Conservation (phyloP, 2,797 vertebrate genomes). For the Pantherophis alleghaniensis region DNA sequence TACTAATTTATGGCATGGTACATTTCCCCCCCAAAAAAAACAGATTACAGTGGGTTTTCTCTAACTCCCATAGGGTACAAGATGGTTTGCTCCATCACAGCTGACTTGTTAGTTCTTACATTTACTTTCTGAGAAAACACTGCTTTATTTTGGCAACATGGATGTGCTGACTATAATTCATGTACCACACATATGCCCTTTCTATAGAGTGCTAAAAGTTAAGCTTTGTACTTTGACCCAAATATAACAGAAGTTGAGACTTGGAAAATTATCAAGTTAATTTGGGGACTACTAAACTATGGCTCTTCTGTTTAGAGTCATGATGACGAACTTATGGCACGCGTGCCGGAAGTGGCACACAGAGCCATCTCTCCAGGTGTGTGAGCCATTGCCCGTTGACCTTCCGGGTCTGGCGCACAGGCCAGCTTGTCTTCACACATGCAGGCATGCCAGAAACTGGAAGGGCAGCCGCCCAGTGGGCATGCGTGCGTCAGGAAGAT, state of each 20-base stretch:
- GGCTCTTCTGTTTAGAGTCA: constrained; percentile 23
- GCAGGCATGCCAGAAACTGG: too few relatives aligned
- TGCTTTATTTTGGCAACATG: constrained; percentile 63
- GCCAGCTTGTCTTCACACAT: too few relatives aligned
- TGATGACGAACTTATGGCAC: too few relatives aligned
- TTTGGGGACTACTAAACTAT: constrained; percentile 33
- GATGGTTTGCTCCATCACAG: constrained; percentile 10
- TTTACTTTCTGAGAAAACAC: constrained; percentile 53
- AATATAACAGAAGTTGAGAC: constrained; percentile 52
- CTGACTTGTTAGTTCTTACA: constrained; percentile 31
- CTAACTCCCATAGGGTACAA: constrained; percentile 23
- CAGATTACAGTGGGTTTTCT: constrained; percentile 19
- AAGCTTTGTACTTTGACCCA: constrained; percentile 64
- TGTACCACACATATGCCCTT: constrained; percentile 63
- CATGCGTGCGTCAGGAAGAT: too few relatives aligned
- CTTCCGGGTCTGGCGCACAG: too few relatives aligned
- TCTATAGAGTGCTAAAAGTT: constrained; percentile 61
- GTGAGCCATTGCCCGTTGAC: too few relatives aligned
- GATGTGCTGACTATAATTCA: constrained; percentile 65
- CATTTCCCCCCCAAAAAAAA: not conserved
- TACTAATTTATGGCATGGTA: not conserved
- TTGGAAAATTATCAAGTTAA: constrained; percentile 55
- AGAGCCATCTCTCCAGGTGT: too few relatives aligned
- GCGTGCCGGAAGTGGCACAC: too few relatives aligned
- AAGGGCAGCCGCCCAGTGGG: too few relatives aligned